Percentiles rank a stretch among this genome's conserved stretches.
Evolutionary conservation across 2,797 vertebrate species (phyloP).

Genomic region (Gouania willdenowi): DNA sequence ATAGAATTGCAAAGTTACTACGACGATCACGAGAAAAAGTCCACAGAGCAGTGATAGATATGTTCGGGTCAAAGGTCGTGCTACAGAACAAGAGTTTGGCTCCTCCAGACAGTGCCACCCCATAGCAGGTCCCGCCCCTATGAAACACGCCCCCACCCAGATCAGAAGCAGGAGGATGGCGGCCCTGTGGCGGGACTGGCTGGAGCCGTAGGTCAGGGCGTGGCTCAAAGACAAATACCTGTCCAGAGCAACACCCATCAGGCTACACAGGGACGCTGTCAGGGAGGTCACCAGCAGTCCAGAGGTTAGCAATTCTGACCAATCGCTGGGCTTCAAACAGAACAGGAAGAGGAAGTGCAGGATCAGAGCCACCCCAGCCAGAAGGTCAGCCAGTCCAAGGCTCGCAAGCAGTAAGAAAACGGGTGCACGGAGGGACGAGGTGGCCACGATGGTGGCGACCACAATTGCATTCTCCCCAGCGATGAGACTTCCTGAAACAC

Average conservation of each 20-base stretch:
- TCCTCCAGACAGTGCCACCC: constrained; percentile 89
- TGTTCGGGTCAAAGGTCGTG: constrained; percentile 82
- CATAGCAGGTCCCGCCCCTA: constrained; percentile 83
- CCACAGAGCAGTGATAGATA: constrained; percentile 85
- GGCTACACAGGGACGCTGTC: constrained; percentile 85
- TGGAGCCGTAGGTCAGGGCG: constrained; percentile 89
- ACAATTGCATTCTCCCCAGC: constrained; percentile 88
- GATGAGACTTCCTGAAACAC: constrained; percentile 87
- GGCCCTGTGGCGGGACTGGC: constrained; percentile 81
- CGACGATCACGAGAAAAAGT: constrained; percentile 83
- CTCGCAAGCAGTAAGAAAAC: constrained; percentile 90
- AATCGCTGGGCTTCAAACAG: constrained; percentile 73
- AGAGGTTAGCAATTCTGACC: constrained; percentile 80
- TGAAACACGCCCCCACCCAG: constrained; percentile 79
- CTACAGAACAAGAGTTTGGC: constrained; percentile 77
- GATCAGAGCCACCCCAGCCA: constrained; percentile 86
- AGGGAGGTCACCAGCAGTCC: constrained; percentile 87
- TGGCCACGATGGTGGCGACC: constrained; percentile 86
- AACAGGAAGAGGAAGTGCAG: constrained; percentile 86
- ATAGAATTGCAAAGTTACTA: constrained; percentile 87
- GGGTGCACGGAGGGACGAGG: constrained; percentile 82
- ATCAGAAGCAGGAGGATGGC: constrained; percentile 81
- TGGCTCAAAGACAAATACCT: constrained; percentile 90
- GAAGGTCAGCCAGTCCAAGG: constrained; percentile 86
- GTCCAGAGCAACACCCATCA: constrained; percentile 90